Conservation (phyloP, 2,888 invertebrate genomes). For the Crossocerus cetratus region DNA sequence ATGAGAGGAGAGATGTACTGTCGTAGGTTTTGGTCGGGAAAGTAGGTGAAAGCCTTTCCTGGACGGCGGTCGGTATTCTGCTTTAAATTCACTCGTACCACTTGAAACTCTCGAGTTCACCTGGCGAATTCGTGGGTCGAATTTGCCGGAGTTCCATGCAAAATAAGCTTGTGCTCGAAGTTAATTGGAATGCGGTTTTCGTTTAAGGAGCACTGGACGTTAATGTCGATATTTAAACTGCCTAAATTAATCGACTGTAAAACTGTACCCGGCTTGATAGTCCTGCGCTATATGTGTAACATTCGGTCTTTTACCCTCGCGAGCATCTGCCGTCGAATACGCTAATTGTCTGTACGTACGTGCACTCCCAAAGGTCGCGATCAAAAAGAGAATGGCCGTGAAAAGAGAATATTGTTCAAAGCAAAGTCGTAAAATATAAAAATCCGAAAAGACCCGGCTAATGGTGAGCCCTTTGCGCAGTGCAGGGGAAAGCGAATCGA, state of each 20-base stretch:
- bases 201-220: neutral
- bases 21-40: constrained; percentile 54
- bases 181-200: too few species aligned
- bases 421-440: constrained; percentile 4
- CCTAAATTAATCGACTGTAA: constrained; percentile 9
- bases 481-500: constrained; percentile 26
- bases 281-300: constrained; percentile 8
- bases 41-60: constrained; percentile 63
- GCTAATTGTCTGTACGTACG: constrained; percentile 8
- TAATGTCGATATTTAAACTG: neutral
- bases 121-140: constrained; percentile 3
- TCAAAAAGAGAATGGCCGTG: neutral
- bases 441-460: constrained; percentile 33
- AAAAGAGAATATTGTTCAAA: neutral
- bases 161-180: too few species aligned
- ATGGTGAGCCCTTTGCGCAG: constrained; percentile 53
- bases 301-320: constrained; percentile 7
- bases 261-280: constrained; percentile 24
- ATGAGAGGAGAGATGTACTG: constrained; percentile 34
- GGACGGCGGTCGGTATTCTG: constrained; percentile 62
- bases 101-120: neutral
- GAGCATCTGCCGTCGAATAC: constrained; percentile 16
- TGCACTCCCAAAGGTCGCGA: constrained; percentile 9
- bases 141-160: neutral
- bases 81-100: constrained; percentile 36